Base-by-base conservation (phyloP, 2,797 vertebrate species). In the Melanotaenia parkinsoni region DNA sequence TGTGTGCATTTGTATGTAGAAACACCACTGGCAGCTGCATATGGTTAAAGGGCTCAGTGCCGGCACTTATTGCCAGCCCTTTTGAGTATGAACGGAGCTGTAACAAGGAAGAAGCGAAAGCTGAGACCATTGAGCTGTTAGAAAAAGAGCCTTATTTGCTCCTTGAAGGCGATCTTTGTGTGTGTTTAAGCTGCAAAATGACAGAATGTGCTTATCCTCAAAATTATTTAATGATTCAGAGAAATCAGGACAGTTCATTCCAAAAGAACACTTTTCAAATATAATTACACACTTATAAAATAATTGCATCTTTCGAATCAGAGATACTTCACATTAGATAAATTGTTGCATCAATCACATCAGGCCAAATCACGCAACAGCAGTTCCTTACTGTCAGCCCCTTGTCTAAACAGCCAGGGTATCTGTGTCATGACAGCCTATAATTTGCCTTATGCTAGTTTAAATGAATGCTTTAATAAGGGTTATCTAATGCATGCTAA, bases 401-500 rank as follows among this genome's bases (percentile, higher is more conserved):
- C 75, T 26, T 90, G 89, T 92, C 89, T 87, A 88, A 93, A 91
- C 88, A 91, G 83, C 72, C 20, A 24, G 32, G 58, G 76, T 83
- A 62, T 86, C 77, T 32, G 75, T 61, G 72, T 79, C 80, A 32
- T 69, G 83, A 83, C 88, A 91, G 84, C 86, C 88, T 86, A 43
- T 92, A 87, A 92, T 91, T 92, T 93, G 67, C 76, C 81, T 71
- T 85, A 58, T 65, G 78, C 85, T 87, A 83, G 65, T 75, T 74
- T 80, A 88, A 90, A 82, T 85, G 83, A 86, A 81, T 20, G 45
- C 74, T 70, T 83, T 94, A 92, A 94, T 94, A 85, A 91, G 90
- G 84, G 90, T 90, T 89, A 91, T 92, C 84, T 84, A 89, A 90
- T 92, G 82, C 71, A 56, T 62, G 78, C 80, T 77, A 81, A 91